Conservation (phyloP, 2,888 invertebrate species). For the Gnatocerus cornutus region DNA sequence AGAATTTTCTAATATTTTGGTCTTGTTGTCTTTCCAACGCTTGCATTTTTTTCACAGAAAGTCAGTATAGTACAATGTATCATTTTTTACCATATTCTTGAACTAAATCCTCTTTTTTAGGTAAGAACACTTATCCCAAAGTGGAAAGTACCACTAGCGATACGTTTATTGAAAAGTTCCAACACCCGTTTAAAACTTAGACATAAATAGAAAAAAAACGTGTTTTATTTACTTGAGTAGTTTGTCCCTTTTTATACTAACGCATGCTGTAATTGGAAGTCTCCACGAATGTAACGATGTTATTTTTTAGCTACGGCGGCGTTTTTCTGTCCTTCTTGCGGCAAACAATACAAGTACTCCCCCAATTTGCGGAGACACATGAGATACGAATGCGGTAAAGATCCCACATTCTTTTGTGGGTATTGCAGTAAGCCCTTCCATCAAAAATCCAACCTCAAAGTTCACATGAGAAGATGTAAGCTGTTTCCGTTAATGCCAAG, state of each 20-base stretch:
- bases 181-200: slow-evolving; percentile 61
- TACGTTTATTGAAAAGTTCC: slow-evolving; percentile 77
- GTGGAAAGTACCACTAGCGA: slow-evolving; percentile 62
- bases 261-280: not conserved
- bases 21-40: too few relatives aligned
- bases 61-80: too few relatives aligned
- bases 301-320: slow-evolving; percentile 34
- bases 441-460: slow-evolving; percentile 52
- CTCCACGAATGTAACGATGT: not conserved
- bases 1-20: too few relatives aligned
- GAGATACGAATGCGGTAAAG: slow-evolving; percentile 70
- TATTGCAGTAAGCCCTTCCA: slow-evolving; percentile 67
- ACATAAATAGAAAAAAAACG: slow-evolving; percentile 8
- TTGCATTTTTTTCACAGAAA: too few relatives aligned
- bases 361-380: slow-evolving; percentile 45
- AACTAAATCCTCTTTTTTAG: slow-evolving; percentile 9
- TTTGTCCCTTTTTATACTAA: not conserved
- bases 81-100: too few relatives aligned
- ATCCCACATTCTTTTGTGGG: slow-evolving; percentile 73
- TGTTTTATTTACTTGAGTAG: slow-evolving; percentile 7
- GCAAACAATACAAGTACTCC: slow-evolving; percentile 48
- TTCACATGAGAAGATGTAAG: slow-evolving; percentile 49
- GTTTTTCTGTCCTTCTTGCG: slow-evolving; percentile 29
- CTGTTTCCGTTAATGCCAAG: slow-evolving; percentile 24
- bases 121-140: too few relatives aligned